Conservation (phyloP, 2,113 vertebrate species). For the Pedionomus torquatus region DNA sequence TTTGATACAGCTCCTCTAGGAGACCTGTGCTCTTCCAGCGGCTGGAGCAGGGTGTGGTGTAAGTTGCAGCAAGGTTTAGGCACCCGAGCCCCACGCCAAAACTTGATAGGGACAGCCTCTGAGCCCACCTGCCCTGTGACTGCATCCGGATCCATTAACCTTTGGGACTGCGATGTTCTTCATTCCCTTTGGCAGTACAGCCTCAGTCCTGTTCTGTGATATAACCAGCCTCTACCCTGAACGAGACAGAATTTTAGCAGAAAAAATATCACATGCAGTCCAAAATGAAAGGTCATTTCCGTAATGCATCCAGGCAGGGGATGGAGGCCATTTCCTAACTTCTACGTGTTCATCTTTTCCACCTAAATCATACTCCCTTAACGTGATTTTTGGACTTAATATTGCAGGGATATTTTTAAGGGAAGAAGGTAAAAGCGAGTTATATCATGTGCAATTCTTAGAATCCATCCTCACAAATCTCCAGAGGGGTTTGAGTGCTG, state of each 20-base stretch:
- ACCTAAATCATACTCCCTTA: slow-evolving; percentile 5
- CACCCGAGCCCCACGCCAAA: background rate
- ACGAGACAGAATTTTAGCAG: background rate
- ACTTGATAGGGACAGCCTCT: background rate
- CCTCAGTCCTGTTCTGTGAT: background rate
- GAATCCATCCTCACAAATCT: background rate
- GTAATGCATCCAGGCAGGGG: background rate
- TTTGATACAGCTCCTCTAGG: background rate
- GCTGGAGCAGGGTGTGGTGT: background rate
- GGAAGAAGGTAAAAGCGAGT: background rate
- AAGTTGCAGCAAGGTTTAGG: background rate
- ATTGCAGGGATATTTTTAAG: background rate
- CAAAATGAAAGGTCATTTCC: background rate
- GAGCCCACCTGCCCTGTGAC: background rate
- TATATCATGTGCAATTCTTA: background rate
- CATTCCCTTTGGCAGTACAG: background rate
- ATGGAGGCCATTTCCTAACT: background rate
- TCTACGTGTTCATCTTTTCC: background rate
- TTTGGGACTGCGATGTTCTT: background rate
- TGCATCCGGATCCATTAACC: background rate
- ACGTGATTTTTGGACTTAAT: background rate
- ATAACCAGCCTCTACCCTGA: background rate
- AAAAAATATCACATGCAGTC: background rate
- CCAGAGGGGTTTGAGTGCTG: background rate
- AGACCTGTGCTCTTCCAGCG: background rate